Percentiles rank a stretch among this genome's conserved stretches.
Evolutionary conservation across 2,113 vertebrate genomes (phyloP).

Genomic region (Ceuthmochares aereus): DNA sequence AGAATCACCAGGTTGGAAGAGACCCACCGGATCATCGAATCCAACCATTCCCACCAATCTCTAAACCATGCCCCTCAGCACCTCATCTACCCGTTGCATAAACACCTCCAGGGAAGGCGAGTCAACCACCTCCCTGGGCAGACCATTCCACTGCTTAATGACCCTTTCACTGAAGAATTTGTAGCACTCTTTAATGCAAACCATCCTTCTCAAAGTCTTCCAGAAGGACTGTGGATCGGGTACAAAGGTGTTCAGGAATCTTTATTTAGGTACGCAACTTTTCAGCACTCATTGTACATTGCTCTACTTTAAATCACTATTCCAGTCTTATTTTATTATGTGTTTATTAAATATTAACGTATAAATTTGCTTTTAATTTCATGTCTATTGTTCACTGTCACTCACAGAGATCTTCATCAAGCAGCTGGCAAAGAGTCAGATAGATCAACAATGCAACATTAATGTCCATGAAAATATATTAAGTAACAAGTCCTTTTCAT

Average conservation of each 20-base stretch:
- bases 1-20: too few relatives aligned
- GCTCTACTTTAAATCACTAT: neutral
- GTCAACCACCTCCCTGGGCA: too few relatives aligned
- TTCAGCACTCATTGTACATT: neutral
- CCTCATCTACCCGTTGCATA: too few relatives aligned
- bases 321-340: neutral
- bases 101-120: too few relatives aligned
- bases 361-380: conserved; percentile 1
- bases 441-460: neutral
- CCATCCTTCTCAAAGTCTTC: neutral
- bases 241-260: neutral
- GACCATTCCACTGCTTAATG: too few relatives aligned
- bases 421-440: neutral
- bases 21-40: too few relatives aligned
- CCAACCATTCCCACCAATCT: too few relatives aligned
- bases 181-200: neutral
- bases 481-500: neutral
- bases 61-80: too few relatives aligned
- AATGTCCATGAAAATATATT: neutral
- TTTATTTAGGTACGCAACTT: neutral
- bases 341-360: neutral
- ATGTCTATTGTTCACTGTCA: neutral
- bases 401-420: neutral
- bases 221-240: neutral
- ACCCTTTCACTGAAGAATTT: too few relatives aligned